phyloP scores from a whole-genome alignment of 1,140 invertebrate genomes.

The Calliopsis andreniformis region DNA sequence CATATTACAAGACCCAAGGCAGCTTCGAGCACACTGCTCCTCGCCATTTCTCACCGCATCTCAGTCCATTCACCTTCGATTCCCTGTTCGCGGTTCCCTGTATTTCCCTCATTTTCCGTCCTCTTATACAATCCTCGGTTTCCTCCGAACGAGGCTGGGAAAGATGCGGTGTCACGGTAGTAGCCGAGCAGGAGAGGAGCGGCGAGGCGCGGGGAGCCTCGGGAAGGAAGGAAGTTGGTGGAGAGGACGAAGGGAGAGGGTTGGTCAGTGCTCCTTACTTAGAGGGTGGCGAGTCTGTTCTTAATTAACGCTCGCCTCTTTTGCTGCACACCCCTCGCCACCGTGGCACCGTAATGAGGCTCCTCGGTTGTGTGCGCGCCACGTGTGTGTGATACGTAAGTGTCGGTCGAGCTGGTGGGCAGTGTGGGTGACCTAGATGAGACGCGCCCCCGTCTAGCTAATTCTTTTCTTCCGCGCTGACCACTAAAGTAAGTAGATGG shows the following conservation, averaged over 20 bases:
- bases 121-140: slow-evolving; percentile 49
- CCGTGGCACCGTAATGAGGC: slow-evolving; percentile 78
- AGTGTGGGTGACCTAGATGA: slow-evolving; percentile 80
- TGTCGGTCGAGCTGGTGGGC: slow-evolving; percentile 45
- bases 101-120: slow-evolving; percentile 51
- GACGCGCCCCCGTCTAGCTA: slow-evolving; percentile 80
- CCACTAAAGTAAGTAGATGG: slow-evolving; percentile 81
- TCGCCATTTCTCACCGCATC: slow-evolving; percentile 29
- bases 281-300: slow-evolving; percentile 81
- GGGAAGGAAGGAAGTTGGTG: slow-evolving; percentile 54
- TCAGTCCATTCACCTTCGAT: slow-evolving; percentile 26
- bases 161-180: slow-evolving; percentile 68
- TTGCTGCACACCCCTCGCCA: slow-evolving; percentile 79
- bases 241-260: slow-evolving; percentile 49
- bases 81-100: slow-evolving; percentile 31
- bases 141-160: slow-evolving; percentile 61
- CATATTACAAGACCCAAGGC: slow-evolving; percentile 74
- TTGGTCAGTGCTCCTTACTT: slow-evolving; percentile 80
- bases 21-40: slow-evolving; percentile 65
- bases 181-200: slow-evolving; percentile 65
- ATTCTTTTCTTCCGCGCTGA: slow-evolving; percentile 80
- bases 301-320: slow-evolving; percentile 82
- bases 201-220: slow-evolving; percentile 30
- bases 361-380: slow-evolving; percentile 68
- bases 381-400: slow-evolving; percentile 67